Conservation (phyloP, 2,113 vertebrate genomes). For the Marmota monax region DNA sequence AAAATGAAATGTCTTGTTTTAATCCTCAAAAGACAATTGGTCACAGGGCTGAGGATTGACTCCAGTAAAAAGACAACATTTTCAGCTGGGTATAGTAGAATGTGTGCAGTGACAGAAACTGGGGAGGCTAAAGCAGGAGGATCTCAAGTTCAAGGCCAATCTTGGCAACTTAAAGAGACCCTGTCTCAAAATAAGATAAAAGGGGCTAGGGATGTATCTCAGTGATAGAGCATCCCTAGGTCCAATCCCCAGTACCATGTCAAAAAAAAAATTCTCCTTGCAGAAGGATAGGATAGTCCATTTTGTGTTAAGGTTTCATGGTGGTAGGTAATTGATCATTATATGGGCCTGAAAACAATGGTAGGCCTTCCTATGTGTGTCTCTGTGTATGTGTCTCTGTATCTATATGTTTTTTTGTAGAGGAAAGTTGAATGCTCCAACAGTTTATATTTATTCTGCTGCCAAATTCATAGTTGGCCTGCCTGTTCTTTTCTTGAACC, state of each 20-base stretch:
- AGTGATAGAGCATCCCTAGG: no score
- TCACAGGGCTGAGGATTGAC: not conserved
- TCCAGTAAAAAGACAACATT: no score
- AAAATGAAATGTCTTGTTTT: not conserved
- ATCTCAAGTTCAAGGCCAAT: no score
- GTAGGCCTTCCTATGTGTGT: not conserved
- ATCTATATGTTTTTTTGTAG: not conserved
- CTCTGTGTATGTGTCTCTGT: not conserved
- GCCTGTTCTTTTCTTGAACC: not conserved
- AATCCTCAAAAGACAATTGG: not conserved
- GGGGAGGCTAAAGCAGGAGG: no score
- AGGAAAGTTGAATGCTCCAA: not conserved
- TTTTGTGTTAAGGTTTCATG: not conserved
- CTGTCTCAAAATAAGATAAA: no score
- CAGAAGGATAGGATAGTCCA: not conserved
- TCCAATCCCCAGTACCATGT: no score
- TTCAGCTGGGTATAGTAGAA: no score
- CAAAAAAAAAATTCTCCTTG: no score
- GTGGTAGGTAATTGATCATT: not conserved
- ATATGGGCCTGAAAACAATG: not conserved
- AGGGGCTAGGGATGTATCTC: no score
- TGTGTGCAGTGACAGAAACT: no score
- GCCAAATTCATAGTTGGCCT: not conserved
- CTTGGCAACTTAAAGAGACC: no score
- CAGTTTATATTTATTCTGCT: not conserved